Evolutionary conservation across 2,797 vertebrate genomes (phyloP).

Genomic region (Mormyrus proboscirostris): DNA sequence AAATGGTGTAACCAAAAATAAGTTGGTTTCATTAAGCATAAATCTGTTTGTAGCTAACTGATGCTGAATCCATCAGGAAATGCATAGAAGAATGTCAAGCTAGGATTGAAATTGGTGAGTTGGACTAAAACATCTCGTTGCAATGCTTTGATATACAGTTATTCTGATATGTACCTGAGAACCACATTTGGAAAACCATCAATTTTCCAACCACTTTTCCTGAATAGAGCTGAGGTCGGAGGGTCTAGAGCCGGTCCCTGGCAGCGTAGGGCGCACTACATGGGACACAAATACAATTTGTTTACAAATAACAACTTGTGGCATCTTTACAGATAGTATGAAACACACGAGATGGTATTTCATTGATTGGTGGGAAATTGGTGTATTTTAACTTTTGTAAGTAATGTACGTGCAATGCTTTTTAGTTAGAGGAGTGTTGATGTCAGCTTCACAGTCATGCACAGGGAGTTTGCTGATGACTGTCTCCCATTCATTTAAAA

Average conservation of each 20-base stretch:
- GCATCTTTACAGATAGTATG: neutral
- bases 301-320: neutral
- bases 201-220: neutral
- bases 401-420: neutral
- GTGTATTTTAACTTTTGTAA: neutral
- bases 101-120: conserved; percentile 83
- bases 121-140: conserved; percentile 15
- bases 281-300: neutral
- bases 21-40: neutral
- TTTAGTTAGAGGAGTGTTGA: neutral
- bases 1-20: neutral
- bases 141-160: neutral
- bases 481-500: neutral
- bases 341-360: neutral
- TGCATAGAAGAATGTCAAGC: conserved; percentile 84
- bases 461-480: neutral
- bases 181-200: neutral
- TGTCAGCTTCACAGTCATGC: neutral
- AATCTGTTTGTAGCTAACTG: conserved; percentile 64
- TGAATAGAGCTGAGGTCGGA: neutral
- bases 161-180: neutral
- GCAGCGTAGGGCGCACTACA: neutral
- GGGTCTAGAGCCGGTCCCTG: neutral
- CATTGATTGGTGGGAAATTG: neutral
- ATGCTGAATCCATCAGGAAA: conserved; percentile 68